Percentiles rank a stretch among this genome's conserved stretches.
These are phyloP conservation scores for Condylostylus longicornis DNA, from an alignment of 1,140 invertebrate species.

Conservation along the genomic window DNA sequence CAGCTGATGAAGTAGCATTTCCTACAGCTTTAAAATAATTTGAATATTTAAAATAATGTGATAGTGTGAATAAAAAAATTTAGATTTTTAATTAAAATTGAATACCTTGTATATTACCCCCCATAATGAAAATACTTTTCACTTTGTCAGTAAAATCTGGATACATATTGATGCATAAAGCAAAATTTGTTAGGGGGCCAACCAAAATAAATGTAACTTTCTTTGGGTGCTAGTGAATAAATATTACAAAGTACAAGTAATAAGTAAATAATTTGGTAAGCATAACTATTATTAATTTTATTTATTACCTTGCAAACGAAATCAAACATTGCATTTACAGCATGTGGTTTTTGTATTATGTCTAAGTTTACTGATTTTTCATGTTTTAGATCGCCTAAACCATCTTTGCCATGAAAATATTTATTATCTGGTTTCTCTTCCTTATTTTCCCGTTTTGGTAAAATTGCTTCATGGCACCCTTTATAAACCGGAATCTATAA, in stretches of 20 bases:
- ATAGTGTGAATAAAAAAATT: background rate
- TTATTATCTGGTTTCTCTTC: constrained; percentile 12
- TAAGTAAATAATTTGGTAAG: background rate
- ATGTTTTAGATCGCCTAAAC: constrained; percentile 42
- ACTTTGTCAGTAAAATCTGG: constrained; percentile 43
- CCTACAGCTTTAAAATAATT: constrained; percentile 40
- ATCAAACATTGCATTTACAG: constrained; percentile 32
- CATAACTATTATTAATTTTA: no score
- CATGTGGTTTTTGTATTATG: constrained; percentile 18
- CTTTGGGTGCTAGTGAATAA: constrained; percentile 17
- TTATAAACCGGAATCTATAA: constrained; percentile 48
- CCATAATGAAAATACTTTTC: constrained; percentile 56
- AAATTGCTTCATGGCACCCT: constrained; percentile 37
- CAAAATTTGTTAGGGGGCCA: constrained; percentile 64
- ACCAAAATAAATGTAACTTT: constrained; percentile 46
- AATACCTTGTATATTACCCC: constrained; percentile 52
- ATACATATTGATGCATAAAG: constrained; percentile 51
- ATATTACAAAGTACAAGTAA: constrained; percentile 9
- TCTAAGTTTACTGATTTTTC: constrained; percentile 7
- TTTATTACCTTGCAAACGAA: constrained; percentile 33
- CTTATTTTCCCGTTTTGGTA: no score
- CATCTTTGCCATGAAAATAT: constrained; percentile 40
- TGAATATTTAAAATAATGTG: background rate
- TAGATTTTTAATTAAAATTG: background rate
- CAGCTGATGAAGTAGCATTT: constrained; percentile 48